Evolutionary conservation across 2,113 vertebrate genomes (phyloP), one percentile per base, ranked within the genome.

Genomic region (Anseranas semipalmata): DNA sequence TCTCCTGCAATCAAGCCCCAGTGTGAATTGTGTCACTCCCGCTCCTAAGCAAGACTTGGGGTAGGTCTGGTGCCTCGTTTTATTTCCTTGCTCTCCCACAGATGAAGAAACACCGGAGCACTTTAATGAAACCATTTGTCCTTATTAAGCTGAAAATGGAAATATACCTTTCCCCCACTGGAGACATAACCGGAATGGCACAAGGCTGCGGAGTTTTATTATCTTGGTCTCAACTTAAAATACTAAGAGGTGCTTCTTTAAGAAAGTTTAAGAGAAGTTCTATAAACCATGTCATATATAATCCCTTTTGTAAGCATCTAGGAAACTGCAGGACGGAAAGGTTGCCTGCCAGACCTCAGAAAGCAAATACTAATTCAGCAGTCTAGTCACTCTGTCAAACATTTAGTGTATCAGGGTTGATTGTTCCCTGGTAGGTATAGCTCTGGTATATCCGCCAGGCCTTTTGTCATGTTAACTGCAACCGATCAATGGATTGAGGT

Each of bases 401-500:
- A 97, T 98, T 99, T 98, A 99, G 98, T 98, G 98, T 98, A 98
- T 98, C 98, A 98, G 98, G 98, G 98, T 99, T 99, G 99, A 99
- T 99, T 98, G 98, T 99, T 99, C 98, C 97, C 98, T 97, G 97
- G 98, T 98, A 99, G 99, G 98, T 98, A 98, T 95, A 97, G 97
- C 97, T 95, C 97, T 74, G 98, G 98, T 98, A 98, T 99, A 99
- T 99, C 98, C 98, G 98, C 97, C 97, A 98, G 98, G 98, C 98
- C 98, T 98, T 99, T 99, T 99, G 99, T 99, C 99, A 99, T 99
- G 98, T 99, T 99, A 99, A 99, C 98, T 98, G 99, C 98, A 98
- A 97, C 98, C 99, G 98, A 99, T 99, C 99, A 99, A 99, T 99
- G 99, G 98, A 98, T 98, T 99, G 99, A 99, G 99, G 99, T 99